phyloP scores from a whole-genome alignment of 2,797 vertebrate genomes.

The Falco novaeseelandiae region DNA sequence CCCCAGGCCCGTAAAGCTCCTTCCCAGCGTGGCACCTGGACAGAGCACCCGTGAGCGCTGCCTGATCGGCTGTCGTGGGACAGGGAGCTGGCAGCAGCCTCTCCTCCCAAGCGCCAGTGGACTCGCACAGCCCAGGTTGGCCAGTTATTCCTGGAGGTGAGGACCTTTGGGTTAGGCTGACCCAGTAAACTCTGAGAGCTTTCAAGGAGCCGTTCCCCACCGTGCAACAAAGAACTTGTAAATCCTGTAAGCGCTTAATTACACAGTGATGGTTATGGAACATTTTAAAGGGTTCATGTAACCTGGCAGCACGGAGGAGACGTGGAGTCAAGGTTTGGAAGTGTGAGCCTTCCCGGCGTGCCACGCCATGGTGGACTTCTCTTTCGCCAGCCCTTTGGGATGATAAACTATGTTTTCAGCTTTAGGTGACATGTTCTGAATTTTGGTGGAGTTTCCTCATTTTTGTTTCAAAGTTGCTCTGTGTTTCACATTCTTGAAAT shows the following conservation, averaged over 20 bases:
- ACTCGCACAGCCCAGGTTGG: rapidly evolving
- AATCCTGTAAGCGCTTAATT: background rate
- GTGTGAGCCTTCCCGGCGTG: rapidly evolving
- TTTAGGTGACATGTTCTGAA: rapidly evolving
- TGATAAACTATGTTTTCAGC: background rate
- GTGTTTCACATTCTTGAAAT: background rate
- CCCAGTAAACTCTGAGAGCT: background rate
- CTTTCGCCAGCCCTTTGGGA: background rate
- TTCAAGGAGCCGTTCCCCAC: background rate
- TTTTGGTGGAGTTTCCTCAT: background rate
- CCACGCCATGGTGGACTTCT: rapidly evolving
- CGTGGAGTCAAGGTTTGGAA: background rate
- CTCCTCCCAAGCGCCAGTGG: rapidly evolving
- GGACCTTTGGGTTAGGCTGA: background rate
- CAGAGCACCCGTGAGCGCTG: background rate
- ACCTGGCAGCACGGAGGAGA: background rate
- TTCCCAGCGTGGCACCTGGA: background rate
- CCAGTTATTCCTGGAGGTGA: rapidly evolving
- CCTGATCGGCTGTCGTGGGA: rapidly evolving
- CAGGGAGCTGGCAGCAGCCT: background rate
- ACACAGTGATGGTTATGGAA: background rate
- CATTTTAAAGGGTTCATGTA: background rate
- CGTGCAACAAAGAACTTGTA: background rate
- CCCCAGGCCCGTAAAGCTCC: background rate
- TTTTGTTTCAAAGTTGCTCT: background rate